Evolutionary conservation across 2,113 vertebrate genomes (phyloP), one percentile per base, ranked within the genome.

Genomic region (Psittacula cyanocephala): DNA sequence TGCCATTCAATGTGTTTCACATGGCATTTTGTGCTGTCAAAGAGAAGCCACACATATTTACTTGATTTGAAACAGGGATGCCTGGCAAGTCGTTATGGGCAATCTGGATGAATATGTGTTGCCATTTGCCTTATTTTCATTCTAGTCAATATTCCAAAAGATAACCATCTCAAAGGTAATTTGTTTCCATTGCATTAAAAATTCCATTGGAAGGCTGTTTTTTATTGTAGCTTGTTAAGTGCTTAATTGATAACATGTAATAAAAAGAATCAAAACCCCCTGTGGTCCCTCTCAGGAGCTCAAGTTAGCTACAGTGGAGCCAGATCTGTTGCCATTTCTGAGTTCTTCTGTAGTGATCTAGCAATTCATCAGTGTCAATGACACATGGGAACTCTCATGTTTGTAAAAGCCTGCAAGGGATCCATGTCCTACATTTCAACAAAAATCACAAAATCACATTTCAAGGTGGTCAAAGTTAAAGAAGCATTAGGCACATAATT

Each of bases 51-150:
- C 70, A 85, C 72, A 93, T 76, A 94, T 92, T 91, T 89, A 81
- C 81, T 96, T 97, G 91, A 95, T 97, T 97, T 91, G 95, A 97
- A 97, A 92, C 92, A 96, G 93, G 88, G 84, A 91, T 92, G 93
- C 75, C 80, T 95, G 72, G 86, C 83, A 93, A 88, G 86, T 83
- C 33, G 6, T 67, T 86, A 68, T 78, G 67, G 80, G 71, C 59
- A 86, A 78, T 95, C 85, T 89, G 86, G 72, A 95, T 71, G 91
- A 95, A 91, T 85, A 81, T 24, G 57, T 87, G 67, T 92, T 97
- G 89, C 83, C 41, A 8, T 93, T 96, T 85, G 43, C 47, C 90
- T 97, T 93, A 85, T 95, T 96, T 95, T 92, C 70, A 63, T 95
- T 81, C 70, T 93, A 39, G 63, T 95, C 52, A 85, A 94, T 74